Conservation (phyloP, 2,797 vertebrate genomes). For the Chrosomus eos region DNA sequence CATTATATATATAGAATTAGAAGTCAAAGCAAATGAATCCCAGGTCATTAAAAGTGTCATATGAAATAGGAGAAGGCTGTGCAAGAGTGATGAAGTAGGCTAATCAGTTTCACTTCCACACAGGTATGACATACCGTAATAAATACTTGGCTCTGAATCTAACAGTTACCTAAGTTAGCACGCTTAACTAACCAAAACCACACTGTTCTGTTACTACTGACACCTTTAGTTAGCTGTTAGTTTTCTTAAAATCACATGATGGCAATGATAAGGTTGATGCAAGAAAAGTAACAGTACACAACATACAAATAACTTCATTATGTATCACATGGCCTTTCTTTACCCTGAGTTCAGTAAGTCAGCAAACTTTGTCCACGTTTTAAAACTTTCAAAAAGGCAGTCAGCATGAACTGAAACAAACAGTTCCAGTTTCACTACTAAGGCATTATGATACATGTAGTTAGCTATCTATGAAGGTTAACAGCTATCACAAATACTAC, state of each 20-base stretch:
- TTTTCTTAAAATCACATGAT: background rate
- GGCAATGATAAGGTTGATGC: background rate
- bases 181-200: background rate
- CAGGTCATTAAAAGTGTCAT: background rate
- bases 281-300: constrained; percentile 6
- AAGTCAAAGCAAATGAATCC: constrained; percentile 1
- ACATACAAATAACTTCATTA: constrained; percentile 35
- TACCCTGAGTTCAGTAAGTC: constrained; percentile 38
- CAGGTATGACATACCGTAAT: background rate
- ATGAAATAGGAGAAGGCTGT: constrained; percentile 15
- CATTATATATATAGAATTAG: constrained; percentile 32
- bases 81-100: background rate
- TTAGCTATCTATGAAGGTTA: background rate
- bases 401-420: constrained; percentile 21
- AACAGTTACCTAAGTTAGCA: background rate
- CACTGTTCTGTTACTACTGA: background rate
- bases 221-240: background rate
- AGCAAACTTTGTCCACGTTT: constrained; percentile 33
- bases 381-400: background rate
- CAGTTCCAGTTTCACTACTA: constrained; percentile 11
- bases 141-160: constrained; percentile 4
- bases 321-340: constrained; percentile 22
- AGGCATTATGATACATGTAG: background rate
- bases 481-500: background rate
- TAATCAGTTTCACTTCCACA: background rate